Conservation (phyloP, 2,113 vertebrate species). For the Petaurus breviceps region DNA sequence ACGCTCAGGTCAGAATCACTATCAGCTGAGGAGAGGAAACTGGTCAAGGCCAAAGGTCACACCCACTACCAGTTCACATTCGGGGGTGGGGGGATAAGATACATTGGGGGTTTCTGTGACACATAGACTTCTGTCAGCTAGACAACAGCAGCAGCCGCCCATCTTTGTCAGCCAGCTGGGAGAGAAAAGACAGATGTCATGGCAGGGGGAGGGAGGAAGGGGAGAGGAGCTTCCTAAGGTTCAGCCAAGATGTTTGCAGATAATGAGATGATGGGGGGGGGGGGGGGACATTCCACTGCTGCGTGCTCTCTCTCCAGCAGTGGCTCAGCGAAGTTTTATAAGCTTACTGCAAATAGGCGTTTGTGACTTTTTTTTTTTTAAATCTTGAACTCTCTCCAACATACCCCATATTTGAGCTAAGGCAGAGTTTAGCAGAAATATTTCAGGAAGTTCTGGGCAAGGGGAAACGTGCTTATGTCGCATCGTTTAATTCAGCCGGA, state of each 20-base stretch:
- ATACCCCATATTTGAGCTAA: not conserved
- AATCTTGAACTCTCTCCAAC: not conserved
- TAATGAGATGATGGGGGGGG: not conserved
- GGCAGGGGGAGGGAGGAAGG: not conserved
- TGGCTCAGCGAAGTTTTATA: not conserved
- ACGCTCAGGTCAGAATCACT: not conserved
- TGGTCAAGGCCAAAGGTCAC: not conserved
- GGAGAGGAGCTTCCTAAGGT: not conserved
- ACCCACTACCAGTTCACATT: not conserved
- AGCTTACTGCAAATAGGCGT: not conserved
- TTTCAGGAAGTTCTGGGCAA: not conserved
- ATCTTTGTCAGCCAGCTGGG: not conserved
- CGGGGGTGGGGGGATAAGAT: not conserved
- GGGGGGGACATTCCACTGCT: too few relatives aligned
- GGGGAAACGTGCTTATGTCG: not conserved
- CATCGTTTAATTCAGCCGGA: not conserved
- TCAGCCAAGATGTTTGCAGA: not conserved
- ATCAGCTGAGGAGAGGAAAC: not conserved
- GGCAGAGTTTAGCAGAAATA: not conserved
- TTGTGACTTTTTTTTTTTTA: not conserved
- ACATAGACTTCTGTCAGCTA: not conserved
- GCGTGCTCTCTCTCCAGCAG: not conserved
- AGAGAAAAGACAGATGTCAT: not conserved
- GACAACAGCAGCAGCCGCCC: not conserved
- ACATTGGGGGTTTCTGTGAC: not conserved